Evolutionary conservation across 2,888 invertebrate genomes (phyloP).

Genomic region (Bimastos eiseni): DNA sequence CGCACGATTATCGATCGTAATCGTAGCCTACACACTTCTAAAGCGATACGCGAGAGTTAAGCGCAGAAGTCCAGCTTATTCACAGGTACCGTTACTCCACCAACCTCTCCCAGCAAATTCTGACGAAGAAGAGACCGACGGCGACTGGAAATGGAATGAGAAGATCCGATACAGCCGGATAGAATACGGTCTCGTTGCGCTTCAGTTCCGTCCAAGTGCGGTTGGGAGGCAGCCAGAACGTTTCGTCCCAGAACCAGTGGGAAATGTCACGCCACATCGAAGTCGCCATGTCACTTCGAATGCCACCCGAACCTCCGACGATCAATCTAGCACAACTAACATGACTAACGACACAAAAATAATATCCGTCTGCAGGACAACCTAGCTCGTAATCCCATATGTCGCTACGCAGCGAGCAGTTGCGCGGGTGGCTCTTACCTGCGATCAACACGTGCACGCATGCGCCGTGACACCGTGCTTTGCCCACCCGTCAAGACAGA

Average conservation of each 20-base stretch:
- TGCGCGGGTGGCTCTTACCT: background rate
- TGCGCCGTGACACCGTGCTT: background rate
- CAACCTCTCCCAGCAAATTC: constrained; percentile 45
- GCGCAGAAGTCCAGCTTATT: too few relatives aligned
- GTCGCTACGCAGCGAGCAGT: background rate
- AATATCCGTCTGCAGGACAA: too few relatives aligned
- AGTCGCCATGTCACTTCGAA: background rate
- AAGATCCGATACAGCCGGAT: constrained; percentile 39
- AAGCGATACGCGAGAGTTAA: too few relatives aligned
- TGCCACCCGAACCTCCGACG: background rate
- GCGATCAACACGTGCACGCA: background rate
- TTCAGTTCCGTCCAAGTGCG: constrained; percentile 43
- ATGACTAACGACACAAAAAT: background rate
- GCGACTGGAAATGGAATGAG: constrained; percentile 42
- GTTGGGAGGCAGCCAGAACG: constrained; percentile 46
- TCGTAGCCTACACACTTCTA: too few relatives aligned
- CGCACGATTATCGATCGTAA: too few relatives aligned
- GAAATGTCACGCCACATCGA: background rate
- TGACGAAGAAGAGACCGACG: constrained; percentile 39
- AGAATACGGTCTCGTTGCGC: constrained; percentile 35
- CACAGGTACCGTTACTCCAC: too few relatives aligned
- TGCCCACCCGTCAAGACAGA: background rate
- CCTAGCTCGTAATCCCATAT: background rate
- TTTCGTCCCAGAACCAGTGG: constrained; percentile 42
- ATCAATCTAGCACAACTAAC: background rate